Conservation (phyloP, 2,113 vertebrate genomes). For the Antigone vipio region DNA sequence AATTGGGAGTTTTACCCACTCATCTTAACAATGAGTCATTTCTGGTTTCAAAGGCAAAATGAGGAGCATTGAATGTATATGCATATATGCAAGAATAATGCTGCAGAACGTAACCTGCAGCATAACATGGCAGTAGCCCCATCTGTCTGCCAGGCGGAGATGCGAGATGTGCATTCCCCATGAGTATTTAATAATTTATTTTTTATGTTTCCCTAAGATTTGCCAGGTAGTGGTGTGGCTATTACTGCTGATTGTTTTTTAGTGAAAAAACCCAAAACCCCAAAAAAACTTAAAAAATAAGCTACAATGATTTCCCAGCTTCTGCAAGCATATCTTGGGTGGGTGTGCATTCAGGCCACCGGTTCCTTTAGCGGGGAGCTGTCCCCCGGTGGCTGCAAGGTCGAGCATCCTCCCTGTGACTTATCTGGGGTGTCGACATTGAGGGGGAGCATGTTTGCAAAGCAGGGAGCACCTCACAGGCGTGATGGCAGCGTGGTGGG, state of each 20-base stretch:
- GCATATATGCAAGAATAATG: neutral
- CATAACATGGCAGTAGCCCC: neutral
- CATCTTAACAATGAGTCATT: neutral
- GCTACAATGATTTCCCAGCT: neutral
- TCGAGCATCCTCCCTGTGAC: neutral
- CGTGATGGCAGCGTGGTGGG: neutral
- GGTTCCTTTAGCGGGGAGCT: neutral
- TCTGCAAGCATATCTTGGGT: neutral
- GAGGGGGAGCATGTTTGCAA: neutral
- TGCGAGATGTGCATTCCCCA: neutral
- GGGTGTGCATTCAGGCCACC: neutral
- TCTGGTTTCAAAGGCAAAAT: neutral
- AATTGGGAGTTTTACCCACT: neutral
- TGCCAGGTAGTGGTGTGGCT: neutral
- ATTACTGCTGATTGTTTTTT: neutral
- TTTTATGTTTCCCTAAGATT: neutral
- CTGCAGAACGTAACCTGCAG: neutral
- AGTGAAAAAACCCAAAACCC: neutral
- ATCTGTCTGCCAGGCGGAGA: neutral
- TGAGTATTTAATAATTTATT: neutral
- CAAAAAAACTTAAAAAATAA: neutral
- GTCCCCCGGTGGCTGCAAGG: neutral
- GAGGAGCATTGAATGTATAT: neutral
- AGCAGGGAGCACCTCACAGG: neutral
- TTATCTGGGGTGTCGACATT: accelerated